Base-by-base conservation (phyloP, 2,888 invertebrate species). In the Andrena haemorrhoa region DNA sequence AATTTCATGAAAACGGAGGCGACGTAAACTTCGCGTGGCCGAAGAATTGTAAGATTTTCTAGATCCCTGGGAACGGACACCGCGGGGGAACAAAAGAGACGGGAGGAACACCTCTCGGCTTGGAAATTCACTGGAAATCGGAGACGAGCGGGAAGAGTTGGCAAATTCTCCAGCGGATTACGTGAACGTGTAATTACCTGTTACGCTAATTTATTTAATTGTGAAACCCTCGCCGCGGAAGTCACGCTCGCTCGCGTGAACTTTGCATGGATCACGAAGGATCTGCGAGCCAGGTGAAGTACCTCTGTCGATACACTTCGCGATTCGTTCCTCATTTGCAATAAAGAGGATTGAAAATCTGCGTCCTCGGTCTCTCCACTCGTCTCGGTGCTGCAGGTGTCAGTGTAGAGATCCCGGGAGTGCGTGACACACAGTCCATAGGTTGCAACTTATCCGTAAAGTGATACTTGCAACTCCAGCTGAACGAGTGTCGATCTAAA, bases 121-220 rank as follows among this genome's bases (percentile, higher is more conserved):
- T 74, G 65, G 70, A 82, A 80, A 82, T 81, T 72, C 75, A 66
- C 75, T 70, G 75, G 81, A 75, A 81, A 79, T 61, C 61, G 35
- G 47, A 51, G 75, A 65, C 35, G 60, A 58, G 31, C 31, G 26
- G 23, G 4, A 20, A 66, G 51, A 35, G 20, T 53, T 49, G 75
- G 49, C 65, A 51, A 78, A 79, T 81, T 83, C 75, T 76, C 69
- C 16, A 63, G 61, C 60, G 74, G 79, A 79, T 86, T 86, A 82
- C 79, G 76, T 53, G 77, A 86, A 77, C 79, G 69, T 56, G 79
- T 84, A 81, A 86, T 84, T 86, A 86, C 60, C 64, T 74, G 81
- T 86, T 86, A 86, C 86, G 72, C 70, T 66, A 79, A 61, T 53
- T 82, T 65, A 60, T 53, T 77, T 75, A 76, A 86, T 84, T 81